These are phyloP conservation scores for Coregonus ussuriensis DNA, from an alignment of 2,797 vertebrate species.

Conservation along the genomic window DNA sequence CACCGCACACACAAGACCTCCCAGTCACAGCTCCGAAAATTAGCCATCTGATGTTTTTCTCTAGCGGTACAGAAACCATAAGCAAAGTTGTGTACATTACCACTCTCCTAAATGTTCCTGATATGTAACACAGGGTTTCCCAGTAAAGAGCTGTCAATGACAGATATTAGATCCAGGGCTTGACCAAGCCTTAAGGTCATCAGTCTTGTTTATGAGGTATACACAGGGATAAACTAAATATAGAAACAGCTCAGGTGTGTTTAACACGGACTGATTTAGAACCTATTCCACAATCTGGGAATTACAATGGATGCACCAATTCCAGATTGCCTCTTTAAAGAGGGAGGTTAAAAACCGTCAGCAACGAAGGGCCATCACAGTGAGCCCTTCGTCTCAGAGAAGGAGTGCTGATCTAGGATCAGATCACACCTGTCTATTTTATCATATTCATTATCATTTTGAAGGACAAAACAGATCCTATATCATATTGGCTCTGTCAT, in stretches of 20 bases:
- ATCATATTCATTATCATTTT: no score
- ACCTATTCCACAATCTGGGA: neutral
- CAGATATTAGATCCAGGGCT: conserved; percentile 45
- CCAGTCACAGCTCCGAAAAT: conserved; percentile 38
- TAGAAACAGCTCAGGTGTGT: conserved; percentile 45
- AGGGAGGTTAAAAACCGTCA: neutral
- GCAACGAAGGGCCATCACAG: neutral
- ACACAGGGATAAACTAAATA: conserved; percentile 53
- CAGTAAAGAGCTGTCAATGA: conserved; percentile 57
- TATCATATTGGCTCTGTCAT: no score
- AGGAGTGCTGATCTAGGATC: neutral
- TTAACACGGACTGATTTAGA: conserved; percentile 41
- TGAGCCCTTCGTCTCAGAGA: neutral
- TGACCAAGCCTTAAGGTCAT: conserved; percentile 55
- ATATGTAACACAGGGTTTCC: conserved; percentile 54
- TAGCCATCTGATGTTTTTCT: conserved; percentile 47
- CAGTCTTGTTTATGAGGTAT: conserved; percentile 52
- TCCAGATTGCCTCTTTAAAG: conserved; percentile 19
- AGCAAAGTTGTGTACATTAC: conserved; percentile 55
- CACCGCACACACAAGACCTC: neutral
- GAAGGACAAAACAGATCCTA: no score
- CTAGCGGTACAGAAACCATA: conserved; percentile 52
- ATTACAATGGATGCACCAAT: no score
- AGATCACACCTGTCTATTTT: no score
- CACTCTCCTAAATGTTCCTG: conserved; percentile 46